These are phyloP conservation scores for Carollia perspicillata DNA, from an alignment of 2,113 vertebrate genomes.

Conservation along the genomic window DNA sequence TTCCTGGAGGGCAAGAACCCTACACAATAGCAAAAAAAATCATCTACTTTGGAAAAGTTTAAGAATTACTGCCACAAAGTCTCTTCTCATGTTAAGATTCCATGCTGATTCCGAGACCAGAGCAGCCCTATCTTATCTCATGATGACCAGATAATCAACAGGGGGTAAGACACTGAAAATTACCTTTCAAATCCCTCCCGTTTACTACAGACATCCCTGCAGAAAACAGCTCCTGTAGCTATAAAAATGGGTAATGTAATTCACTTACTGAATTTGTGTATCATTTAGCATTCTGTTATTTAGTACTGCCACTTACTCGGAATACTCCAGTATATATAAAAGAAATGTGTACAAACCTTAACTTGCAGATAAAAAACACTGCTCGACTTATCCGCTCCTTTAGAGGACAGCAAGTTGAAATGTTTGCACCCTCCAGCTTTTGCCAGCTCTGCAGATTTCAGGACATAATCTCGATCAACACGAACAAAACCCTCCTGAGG, in stretches of 20 bases:
- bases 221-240: background rate
- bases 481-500: conserved; percentile 90
- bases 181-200: background rate
- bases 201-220: conserved; percentile 1
- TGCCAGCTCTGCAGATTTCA: conserved; percentile 91
- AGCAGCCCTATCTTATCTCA: background rate
- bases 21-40: background rate
- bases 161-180: background rate
- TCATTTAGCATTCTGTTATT: background rate
- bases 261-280: background rate
- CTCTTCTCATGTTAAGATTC: background rate
- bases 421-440: conserved; percentile 91
- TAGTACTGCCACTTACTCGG: background rate
- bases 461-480: conserved; percentile 94
- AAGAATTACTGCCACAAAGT: background rate
- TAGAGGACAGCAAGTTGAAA: conserved; percentile 91
- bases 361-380: conserved; percentile 90
- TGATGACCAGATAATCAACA: background rate
- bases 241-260: background rate
- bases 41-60: background rate
- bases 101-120: background rate
- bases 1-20: background rate
- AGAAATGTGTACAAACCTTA: conserved; percentile 84
- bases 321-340: background rate
- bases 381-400: conserved; percentile 88